Evolutionary conservation across 2,797 vertebrate genomes (phyloP), one percentile per base, ranked within the genome.

Genomic region (Tiaroga cobitis): DNA sequence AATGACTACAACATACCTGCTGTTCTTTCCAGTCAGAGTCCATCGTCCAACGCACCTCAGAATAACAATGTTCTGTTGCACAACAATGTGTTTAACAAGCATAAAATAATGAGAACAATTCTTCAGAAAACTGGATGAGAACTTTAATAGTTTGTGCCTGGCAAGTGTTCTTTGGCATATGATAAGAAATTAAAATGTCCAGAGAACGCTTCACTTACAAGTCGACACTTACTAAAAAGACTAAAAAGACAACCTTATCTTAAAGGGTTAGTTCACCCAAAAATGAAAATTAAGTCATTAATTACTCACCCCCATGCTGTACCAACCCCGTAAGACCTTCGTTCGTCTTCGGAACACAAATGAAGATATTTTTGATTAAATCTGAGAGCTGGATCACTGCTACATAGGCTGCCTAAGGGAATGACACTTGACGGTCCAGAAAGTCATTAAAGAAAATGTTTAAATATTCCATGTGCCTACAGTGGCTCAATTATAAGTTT

Each of bases 81-180:
- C 29, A 29, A 29, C 29, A 29, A 29, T 29, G 49, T 68, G 69
- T 59, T 78, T 84, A 72, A 85, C 76, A 73, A 80, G 51, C 29
- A 41, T 49, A 68, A 79, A 78, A 70, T 59, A 46, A 84, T 34
- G 69, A 70, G 83, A 54, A 24, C n/a, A 32, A 29, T 63, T 43
- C 24, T 72, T 78, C 51, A 72, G 67, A 68, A 72, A 43, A 32
- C 77, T 79, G 56, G 65, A 79, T 11, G 56, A 78, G 83, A 70
- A 70, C 49, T 77, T 77, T 59, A 84, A 78, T 41, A 24, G 73
- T 68, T 49, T 24, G 43, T 77, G 39, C 4, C 16, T 79, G 75
- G 37, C 67, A 8, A 84, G 26, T 24, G 37, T 16, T 59, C 32
- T 69, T 49, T 72, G 75, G 65, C 29, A 13, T 8, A n/a, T n/a